Evolutionary conservation across 2,797 vertebrate genomes (phyloP).

Genomic region (Thamnophis elegans): DNA sequence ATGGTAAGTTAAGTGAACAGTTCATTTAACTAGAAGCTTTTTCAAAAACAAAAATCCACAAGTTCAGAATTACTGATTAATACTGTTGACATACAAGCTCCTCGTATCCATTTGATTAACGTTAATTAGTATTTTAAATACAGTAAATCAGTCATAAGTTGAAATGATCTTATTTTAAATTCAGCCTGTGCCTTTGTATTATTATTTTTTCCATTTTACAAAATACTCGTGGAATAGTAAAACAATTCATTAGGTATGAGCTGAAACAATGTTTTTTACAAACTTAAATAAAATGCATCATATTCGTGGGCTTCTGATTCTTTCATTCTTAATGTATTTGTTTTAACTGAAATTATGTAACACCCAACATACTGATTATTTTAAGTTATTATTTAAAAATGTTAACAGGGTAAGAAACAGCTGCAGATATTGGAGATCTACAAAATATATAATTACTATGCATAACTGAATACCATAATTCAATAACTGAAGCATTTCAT

Average conservation of each 20-base stretch:
- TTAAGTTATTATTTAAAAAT: conserved; percentile 63
- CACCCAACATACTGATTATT: conserved; percentile 66
- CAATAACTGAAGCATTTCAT: conserved; percentile 76
- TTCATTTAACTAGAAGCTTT: background rate
- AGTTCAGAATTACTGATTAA: conserved; percentile 16
- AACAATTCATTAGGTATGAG: conserved; percentile 9
- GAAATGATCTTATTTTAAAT: conserved; percentile 37
- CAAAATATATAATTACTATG: conserved; percentile 73
- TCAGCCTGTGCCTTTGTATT: conserved; percentile 16
- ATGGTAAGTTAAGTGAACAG: background rate
- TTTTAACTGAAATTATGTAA: conserved; percentile 65
- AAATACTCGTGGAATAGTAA: conserved; percentile 4
- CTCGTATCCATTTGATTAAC: background rate
- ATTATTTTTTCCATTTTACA: background rate
- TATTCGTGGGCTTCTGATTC: conserved; percentile 40
- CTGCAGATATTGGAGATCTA: conserved; percentile 76
- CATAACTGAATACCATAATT: too few relatives aligned
- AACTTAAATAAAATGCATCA: conserved; percentile 24
- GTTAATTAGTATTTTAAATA: background rate
- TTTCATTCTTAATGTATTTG: conserved; percentile 55
- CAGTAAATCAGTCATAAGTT: background rate
- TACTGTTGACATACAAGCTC: background rate
- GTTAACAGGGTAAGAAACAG: conserved; percentile 71
- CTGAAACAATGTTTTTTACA: conserved; percentile 3
- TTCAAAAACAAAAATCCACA: conserved; percentile 17